Evolutionary conservation across 2,888 invertebrate genomes (phyloP).

Genomic region (Pycnomerus fuliginosus): DNA sequence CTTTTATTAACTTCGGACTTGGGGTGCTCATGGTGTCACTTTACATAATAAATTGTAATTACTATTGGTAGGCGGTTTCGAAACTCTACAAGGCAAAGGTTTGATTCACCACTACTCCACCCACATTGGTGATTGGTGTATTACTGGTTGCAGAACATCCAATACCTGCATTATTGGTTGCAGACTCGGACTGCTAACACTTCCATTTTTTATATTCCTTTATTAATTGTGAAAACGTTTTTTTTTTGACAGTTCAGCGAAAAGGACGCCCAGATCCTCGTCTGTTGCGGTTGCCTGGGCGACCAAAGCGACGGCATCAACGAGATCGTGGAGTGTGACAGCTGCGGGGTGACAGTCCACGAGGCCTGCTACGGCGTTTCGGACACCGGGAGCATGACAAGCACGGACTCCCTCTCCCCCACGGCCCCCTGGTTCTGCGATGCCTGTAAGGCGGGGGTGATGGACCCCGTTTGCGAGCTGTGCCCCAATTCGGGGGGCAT

Average conservation of each 20-base stretch:
- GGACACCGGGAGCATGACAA: constrained; percentile 86
- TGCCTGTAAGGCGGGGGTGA: constrained; percentile 89
- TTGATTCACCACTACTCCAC: too few relatives aligned
- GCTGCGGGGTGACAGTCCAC: constrained; percentile 94
- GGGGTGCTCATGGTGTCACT: too few relatives aligned
- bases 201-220: too few relatives aligned
- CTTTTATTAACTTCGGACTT: too few relatives aligned
- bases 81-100: too few relatives aligned
- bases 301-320: constrained; percentile 91
- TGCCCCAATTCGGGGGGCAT: constrained; percentile 92
- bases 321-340: constrained; percentile 97
- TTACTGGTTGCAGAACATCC: too few relatives aligned
- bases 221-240: too few relatives aligned
- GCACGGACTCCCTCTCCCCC: constrained; percentile 90
- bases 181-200: too few relatives aligned
- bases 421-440: constrained; percentile 99
- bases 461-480: constrained; percentile 88
- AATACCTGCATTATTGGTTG: too few relatives aligned
- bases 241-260: constrained; percentile 34
- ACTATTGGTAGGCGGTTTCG: too few relatives aligned
- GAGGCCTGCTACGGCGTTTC: constrained; percentile 97
- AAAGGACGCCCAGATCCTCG: constrained; percentile 65
- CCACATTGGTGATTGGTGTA: too few relatives aligned
- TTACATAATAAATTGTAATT: too few relatives aligned
- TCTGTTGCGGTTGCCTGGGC: constrained; percentile 91